Percentiles rank a stretch among this genome's conserved stretches.
Conservation (phyloP, 2,113 vertebrate species). For the Alexandromys fortis region DNA sequence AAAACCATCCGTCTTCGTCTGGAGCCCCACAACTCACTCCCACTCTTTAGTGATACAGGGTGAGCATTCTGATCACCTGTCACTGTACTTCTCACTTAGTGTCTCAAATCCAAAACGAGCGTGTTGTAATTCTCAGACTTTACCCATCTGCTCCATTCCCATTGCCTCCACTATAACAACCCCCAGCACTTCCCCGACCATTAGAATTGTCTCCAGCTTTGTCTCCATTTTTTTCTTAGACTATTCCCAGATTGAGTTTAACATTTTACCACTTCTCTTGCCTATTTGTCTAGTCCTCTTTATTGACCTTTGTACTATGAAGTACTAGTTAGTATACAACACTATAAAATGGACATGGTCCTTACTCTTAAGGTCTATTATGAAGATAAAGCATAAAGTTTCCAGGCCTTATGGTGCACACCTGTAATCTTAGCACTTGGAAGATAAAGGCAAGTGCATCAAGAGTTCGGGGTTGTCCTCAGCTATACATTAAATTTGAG, state of each 20-base stretch:
- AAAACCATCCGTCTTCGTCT: neutral
- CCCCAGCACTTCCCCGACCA: neutral
- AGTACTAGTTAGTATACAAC: neutral
- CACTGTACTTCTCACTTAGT: neutral
- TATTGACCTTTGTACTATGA: neutral
- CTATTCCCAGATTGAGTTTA: slow-evolving; percentile 24
- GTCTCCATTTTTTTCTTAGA: neutral
- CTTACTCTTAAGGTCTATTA: neutral
- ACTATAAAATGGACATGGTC: neutral
- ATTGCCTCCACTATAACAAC: neutral
- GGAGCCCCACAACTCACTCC: neutral
- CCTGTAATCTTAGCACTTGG: neutral
- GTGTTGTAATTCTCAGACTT: neutral
- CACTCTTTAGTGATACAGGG: neutral
- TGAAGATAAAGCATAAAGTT: neutral
- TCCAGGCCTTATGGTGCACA: neutral
- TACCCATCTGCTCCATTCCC: neutral
- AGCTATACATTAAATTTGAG: neutral
- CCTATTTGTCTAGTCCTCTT: slow-evolving; percentile 32
- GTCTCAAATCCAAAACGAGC: neutral
- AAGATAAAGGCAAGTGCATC: neutral
- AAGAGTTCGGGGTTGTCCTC: neutral
- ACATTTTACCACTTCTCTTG: slow-evolving; percentile 15
- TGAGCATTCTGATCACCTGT: neutral
- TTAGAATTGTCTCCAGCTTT: neutral